phyloP scores from a whole-genome alignment of 1,140 invertebrate species.

The Microplitis mediator region DNA sequence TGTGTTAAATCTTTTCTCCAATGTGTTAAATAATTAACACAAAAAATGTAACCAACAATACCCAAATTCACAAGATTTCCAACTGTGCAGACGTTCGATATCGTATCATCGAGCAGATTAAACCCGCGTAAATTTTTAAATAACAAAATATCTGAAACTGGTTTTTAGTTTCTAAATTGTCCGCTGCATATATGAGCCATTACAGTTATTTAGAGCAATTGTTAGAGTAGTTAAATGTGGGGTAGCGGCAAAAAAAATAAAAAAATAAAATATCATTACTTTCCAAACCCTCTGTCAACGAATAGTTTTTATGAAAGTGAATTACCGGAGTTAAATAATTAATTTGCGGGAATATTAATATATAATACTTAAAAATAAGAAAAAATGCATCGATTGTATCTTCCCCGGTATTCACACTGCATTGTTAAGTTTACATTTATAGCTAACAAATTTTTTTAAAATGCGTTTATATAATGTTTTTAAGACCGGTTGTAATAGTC shows the following conservation, averaged over 20 bases:
- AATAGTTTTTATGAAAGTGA: slow-evolving; percentile 42
- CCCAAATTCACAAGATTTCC: no score
- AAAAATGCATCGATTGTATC: slow-evolving; percentile 21
- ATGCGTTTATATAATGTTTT: slow-evolving; percentile 13
- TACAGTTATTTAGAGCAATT: neutral
- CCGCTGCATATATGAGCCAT: neutral
- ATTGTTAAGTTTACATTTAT: slow-evolving; percentile 63
- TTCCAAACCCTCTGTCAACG: slow-evolving; percentile 51
- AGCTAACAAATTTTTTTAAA: slow-evolving; percentile 52
- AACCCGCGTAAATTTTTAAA: neutral
- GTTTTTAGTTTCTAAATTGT: slow-evolving; percentile 26
- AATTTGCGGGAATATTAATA: slow-evolving; percentile 2
- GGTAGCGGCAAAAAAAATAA: neutral
- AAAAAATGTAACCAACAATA: no score
- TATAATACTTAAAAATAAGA: neutral
- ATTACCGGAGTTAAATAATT: slow-evolving; percentile 39
- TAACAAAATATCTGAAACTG: slow-evolving; percentile 23
- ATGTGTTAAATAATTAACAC: no score
- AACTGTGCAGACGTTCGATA: no score
- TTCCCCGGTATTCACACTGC: slow-evolving; percentile 39
- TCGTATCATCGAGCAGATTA: no score
- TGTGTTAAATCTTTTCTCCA: no score
- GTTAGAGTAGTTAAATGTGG: neutral
- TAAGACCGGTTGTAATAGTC: slow-evolving; percentile 26
- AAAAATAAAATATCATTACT: slow-evolving; percentile 12